Conservation (phyloP, 1,140 invertebrate species). For the Melanaphis sacchari region DNA sequence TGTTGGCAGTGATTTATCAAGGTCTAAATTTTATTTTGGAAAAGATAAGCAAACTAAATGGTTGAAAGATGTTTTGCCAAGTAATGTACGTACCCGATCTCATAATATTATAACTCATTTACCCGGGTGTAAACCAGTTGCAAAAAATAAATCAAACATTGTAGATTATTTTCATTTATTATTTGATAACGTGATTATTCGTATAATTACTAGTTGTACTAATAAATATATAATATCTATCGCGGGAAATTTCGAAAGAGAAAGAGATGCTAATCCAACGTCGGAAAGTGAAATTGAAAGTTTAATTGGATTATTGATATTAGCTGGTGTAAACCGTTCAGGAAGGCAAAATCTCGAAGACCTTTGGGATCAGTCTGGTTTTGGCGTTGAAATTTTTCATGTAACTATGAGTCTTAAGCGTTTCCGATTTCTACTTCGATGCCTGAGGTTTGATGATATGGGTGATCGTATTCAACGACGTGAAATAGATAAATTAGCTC, state of each 20-base stretch:
- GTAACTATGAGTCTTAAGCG: constrained; percentile 60
- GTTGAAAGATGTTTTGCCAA: not conserved
- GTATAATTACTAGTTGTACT: constrained; percentile 54
- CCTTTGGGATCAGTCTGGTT: constrained; percentile 61
- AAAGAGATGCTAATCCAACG: constrained; percentile 49
- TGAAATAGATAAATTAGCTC: constrained; percentile 62
- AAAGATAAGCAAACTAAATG: constrained; percentile 32
- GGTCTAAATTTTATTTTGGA: constrained; percentile 34
- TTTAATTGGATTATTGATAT: constrained; percentile 40
- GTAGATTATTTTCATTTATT: constrained; percentile 29
- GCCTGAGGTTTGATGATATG: constrained; percentile 62
- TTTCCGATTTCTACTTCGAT: constrained; percentile 61
- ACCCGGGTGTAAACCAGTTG: constrained; percentile 18
- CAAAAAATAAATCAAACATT: constrained; percentile 42
- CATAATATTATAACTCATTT: constrained; percentile 33
- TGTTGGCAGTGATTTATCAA: not conserved
- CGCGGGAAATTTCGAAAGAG: not conserved
- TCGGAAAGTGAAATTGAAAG: constrained; percentile 58
- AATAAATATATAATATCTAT: constrained; percentile 36
- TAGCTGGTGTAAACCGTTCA: constrained; percentile 60
- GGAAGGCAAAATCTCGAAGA: constrained; percentile 61
- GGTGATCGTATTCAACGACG: constrained; percentile 60
- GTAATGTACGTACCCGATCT: not conserved
- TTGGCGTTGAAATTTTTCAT: constrained; percentile 59
- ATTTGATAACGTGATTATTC: constrained; percentile 46